phyloP scores from a whole-genome alignment of 1,140 invertebrate genomes.

The Drosophila bocki region DNA sequence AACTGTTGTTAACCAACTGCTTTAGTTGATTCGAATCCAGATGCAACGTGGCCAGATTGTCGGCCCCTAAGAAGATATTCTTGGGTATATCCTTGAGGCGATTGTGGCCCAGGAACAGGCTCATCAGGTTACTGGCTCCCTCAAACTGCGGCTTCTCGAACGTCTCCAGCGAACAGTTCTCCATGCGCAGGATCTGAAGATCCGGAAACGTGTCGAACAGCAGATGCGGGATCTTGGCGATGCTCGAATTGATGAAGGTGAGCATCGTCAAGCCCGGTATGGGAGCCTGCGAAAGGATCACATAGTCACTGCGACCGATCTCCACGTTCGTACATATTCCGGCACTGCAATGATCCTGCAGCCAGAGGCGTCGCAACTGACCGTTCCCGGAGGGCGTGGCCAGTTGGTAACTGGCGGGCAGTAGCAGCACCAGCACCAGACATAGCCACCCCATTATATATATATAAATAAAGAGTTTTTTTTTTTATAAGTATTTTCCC shows the following conservation, averaged over 20 bases:
- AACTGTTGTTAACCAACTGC: constrained; percentile 68
- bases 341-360: constrained; percentile 80
- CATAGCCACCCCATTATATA: constrained; percentile 29
- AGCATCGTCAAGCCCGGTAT: constrained; percentile 63
- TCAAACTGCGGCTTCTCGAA: constrained; percentile 83
- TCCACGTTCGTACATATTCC: constrained; percentile 68
- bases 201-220: constrained; percentile 83
- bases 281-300: constrained; percentile 74
- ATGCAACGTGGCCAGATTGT: constrained; percentile 72
- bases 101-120: constrained; percentile 73
- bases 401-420: constrained; percentile 29
- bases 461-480: background rate
- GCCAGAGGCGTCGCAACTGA: constrained; percentile 78
- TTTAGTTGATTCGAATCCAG: constrained; percentile 64
- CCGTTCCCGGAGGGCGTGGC: constrained; percentile 30
- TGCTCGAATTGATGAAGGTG: constrained; percentile 77
- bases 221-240: constrained; percentile 79
- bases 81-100: constrained; percentile 75
- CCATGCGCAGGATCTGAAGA: constrained; percentile 79
- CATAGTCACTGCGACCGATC: constrained; percentile 76
- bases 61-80: constrained; percentile 80
- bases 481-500: constrained; percentile 1
- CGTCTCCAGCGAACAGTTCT: constrained; percentile 76
- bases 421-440: constrained; percentile 15
- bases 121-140: constrained; percentile 82